Percentiles rank a stretch among this genome's conserved stretches.
These are phyloP conservation scores for Fistularia commersonii DNA, from an alignment of 2,797 vertebrate genomes.

Conservation along the genomic window DNA sequence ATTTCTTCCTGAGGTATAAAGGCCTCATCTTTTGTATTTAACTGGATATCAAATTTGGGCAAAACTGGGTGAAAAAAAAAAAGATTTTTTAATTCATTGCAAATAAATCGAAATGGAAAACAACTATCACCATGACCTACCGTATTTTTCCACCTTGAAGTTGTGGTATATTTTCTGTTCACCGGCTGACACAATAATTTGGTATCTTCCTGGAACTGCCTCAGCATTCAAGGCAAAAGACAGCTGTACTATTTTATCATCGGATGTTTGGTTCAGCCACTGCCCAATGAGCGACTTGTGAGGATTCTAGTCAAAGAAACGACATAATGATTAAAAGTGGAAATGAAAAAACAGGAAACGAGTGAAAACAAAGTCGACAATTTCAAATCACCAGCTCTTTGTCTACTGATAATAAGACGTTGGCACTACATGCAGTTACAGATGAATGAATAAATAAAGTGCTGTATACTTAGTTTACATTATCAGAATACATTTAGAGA, in stretches of 20 bases:
- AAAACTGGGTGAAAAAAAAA: constrained; percentile 49
- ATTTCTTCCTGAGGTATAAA: constrained; percentile 32
- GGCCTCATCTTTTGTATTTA: constrained; percentile 16
- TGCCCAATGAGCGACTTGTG: constrained; percentile 68
- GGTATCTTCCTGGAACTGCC: constrained; percentile 60
- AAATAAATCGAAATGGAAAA: neutral
- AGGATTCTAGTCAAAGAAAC: constrained; percentile 62
- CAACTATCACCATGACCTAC: constrained; percentile 39
- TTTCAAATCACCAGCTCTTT: too few species aligned
- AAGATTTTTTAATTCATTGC: neutral
- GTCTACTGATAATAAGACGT: too few species aligned
- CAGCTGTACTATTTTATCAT: constrained; percentile 65
- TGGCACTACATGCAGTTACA: too few species aligned
- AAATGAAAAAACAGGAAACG: neutral
- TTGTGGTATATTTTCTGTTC: neutral
- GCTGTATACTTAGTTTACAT: too few species aligned
- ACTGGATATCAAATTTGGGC: constrained; percentile 56
- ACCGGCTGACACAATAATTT: constrained; percentile 31
- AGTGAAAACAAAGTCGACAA: neutral
- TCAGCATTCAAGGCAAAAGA: constrained; percentile 71
- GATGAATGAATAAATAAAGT: too few species aligned
- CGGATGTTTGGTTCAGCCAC: constrained; percentile 65
- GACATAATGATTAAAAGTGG: too few species aligned
- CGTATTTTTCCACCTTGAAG: constrained; percentile 75
- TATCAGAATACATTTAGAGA: too few species aligned